Evolutionary conservation across 2,888 invertebrate species (phyloP).

Genomic region (Phortica magna): DNA sequence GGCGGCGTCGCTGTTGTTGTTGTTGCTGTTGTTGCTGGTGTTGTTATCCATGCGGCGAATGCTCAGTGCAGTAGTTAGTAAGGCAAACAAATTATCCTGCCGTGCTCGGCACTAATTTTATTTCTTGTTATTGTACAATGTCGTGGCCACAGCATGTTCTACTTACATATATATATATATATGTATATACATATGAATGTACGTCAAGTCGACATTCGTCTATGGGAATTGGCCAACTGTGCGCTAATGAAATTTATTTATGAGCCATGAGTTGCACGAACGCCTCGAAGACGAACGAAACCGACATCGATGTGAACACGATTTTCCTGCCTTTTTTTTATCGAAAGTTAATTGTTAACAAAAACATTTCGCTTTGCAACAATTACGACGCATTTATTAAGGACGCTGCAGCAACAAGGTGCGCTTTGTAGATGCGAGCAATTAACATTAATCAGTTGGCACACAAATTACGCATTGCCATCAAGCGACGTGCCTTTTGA

Average conservation of each 20-base stretch:
- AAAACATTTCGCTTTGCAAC: no score
- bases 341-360: no score
- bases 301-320: neutral
- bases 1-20: neutral
- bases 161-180: neutral
- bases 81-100: conserved; percentile 36
- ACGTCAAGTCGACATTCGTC: neutral
- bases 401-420: no score
- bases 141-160: neutral
- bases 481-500: neutral
- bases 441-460: no score
- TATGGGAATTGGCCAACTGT: neutral
- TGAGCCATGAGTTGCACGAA: conserved; percentile 15
- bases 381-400: no score
- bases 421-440: no score
- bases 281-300: no score
- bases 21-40: neutral
- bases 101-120: conserved; percentile 51
- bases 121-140: conserved; percentile 44
- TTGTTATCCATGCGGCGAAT: neutral
- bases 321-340: no score
- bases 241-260: conserved; percentile 24
- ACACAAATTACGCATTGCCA: no score
- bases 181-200: neutral
- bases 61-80: conserved; percentile 32